phyloP scores from a whole-genome alignment of 2,888 invertebrate genomes.

The Thera britannica region DNA sequence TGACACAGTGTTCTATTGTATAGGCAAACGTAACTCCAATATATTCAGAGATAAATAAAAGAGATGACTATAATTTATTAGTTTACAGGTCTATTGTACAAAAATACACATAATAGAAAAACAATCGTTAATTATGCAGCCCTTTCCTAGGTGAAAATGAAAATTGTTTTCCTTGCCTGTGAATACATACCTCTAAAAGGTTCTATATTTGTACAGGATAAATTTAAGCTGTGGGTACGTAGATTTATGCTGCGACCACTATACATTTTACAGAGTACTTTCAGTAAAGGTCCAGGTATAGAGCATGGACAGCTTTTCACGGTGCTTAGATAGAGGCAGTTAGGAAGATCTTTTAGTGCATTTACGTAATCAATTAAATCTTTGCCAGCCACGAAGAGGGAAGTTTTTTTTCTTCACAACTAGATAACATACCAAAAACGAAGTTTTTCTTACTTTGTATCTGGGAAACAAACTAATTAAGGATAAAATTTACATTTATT shows the following conservation, averaged over 20 bases:
- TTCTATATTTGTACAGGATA: slow-evolving; percentile 12
- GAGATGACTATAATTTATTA: too few species aligned
- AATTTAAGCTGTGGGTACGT: slow-evolving; percentile 9
- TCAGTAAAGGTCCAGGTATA: slow-evolving; percentile 7
- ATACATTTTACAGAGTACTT: slow-evolving; percentile 20
- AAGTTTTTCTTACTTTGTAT: too few species aligned
- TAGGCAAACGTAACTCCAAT: too few species aligned
- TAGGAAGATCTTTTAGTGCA: background rate
- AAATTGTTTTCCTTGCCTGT: background rate
- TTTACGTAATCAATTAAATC: too few species aligned
- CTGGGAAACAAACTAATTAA: too few species aligned
- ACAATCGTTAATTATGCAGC: background rate
- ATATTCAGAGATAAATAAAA: too few species aligned
- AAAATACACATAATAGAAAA: background rate
- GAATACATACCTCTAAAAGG: slow-evolving; percentile 3
- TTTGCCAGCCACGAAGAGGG: too few species aligned
- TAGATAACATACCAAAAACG: too few species aligned
- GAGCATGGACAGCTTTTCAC: background rate
- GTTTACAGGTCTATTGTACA: too few species aligned
- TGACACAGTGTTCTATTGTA: too few species aligned
- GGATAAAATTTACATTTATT: too few species aligned
- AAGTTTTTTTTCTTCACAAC: too few species aligned
- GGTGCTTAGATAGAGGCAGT: background rate
- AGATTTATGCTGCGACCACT: slow-evolving; percentile 21
- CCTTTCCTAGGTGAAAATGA: background rate